Percentiles rank a stretch among this genome's conserved stretches.
These are phyloP conservation scores for Diadophis punctatus DNA, from an alignment of 2,113 vertebrate genomes.

Conservation along the genomic window DNA sequence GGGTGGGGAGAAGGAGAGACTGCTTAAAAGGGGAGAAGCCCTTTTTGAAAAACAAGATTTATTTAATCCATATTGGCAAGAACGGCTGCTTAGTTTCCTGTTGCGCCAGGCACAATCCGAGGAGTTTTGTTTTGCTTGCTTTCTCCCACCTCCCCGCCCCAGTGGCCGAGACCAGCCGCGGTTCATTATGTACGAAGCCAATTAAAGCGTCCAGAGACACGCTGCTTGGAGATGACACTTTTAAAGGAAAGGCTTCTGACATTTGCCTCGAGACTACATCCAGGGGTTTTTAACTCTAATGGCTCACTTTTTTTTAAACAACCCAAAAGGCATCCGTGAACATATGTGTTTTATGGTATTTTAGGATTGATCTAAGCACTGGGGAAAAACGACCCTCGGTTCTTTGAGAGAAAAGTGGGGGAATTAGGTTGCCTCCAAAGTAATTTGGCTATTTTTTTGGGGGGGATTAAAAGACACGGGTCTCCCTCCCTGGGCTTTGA, in stretches of 20 bases:
- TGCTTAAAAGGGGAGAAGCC: not conserved
- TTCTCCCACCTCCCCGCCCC: not conserved
- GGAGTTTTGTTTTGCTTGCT: not conserved
- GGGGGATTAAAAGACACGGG: not conserved
- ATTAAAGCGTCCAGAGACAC: not conserved
- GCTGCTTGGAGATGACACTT: not conserved
- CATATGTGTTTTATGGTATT: slow-evolving; percentile 56
- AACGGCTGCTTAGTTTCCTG: slow-evolving; percentile 48
- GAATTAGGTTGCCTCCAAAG: slow-evolving; percentile 27
- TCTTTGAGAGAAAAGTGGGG: not conserved
- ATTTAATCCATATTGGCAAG: slow-evolving; percentile 32
- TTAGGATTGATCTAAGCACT: slow-evolving; percentile 49
- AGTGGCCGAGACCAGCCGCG: not conserved
- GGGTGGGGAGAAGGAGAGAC: not conserved
- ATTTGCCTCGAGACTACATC: not conserved
- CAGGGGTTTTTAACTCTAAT: not conserved
- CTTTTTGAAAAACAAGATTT: slow-evolving; percentile 27
- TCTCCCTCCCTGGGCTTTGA: not conserved
- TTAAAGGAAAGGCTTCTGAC: not conserved
- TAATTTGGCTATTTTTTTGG: not conserved
- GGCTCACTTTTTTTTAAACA: not conserved
- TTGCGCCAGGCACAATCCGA: not conserved
- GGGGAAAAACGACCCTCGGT: slow-evolving; percentile 38
- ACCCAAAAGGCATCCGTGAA: not conserved
- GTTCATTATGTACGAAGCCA: not conserved